Conservation (phyloP, 1,140 invertebrate species). For the Drosophila navojoa region DNA sequence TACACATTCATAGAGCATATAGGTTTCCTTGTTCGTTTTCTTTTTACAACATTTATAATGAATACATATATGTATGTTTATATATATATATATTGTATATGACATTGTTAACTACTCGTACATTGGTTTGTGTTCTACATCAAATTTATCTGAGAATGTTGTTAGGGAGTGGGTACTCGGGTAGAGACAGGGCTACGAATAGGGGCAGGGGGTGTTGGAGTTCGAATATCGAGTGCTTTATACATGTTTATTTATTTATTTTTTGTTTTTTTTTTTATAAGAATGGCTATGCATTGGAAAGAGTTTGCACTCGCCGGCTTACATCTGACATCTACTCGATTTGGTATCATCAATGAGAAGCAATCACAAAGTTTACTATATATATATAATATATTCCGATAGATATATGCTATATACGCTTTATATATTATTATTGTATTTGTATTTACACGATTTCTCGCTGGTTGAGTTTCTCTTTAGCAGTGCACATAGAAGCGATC, state of each 20-base stretch:
- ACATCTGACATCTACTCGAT: slow-evolving; percentile 43
- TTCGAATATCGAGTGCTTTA: not conserved
- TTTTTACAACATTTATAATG: slow-evolving; percentile 73
- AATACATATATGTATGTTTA: slow-evolving; percentile 20
- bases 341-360: slow-evolving; percentile 68
- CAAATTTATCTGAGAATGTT: slow-evolving; percentile 21
- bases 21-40: slow-evolving; percentile 49
- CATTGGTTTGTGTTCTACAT: slow-evolving; percentile 44
- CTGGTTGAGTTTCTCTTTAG: not conserved
- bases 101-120: slow-evolving; percentile 45
- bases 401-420: not conserved
- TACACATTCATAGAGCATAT: slow-evolving; percentile 27
- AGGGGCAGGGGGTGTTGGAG: not conserved
- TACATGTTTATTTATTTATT: slow-evolving; percentile 16
- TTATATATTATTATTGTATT: slow-evolving; percentile 18
- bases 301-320: slow-evolving; percentile 33
- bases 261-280: not conserved
- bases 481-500: not conserved
- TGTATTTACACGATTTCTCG: slow-evolving; percentile 55
- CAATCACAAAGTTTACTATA: slow-evolving; percentile 76
- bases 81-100: slow-evolving; percentile 26
- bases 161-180: not conserved
- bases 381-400: not conserved
- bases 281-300: slow-evolving; percentile 41
- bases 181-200: too few species aligned